Percentiles rank a stretch among this genome's conserved stretches.
phyloP scores from a whole-genome alignment of 2,797 vertebrate species.

The Cryptoprocta ferox region DNA sequence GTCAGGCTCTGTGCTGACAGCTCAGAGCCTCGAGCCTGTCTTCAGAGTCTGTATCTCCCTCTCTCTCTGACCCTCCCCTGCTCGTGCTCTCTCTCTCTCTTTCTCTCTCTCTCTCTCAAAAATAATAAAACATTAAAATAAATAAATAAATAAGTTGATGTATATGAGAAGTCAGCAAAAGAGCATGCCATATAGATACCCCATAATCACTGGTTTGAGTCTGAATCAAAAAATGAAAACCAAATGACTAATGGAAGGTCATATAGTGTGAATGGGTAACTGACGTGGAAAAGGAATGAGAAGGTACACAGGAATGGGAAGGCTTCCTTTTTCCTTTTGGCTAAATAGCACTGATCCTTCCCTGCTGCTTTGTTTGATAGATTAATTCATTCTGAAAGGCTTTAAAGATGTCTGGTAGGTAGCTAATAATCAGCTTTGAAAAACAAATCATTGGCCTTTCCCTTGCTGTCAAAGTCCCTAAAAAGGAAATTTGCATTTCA shows the following conservation, averaged over 20 bases:
- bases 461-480: not conserved
- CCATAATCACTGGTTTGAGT: not conserved
- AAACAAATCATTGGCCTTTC: conserved; percentile 32
- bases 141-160: not conserved
- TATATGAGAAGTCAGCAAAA: not conserved
- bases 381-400: conserved; percentile 58
- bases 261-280: not conserved
- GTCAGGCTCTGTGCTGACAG: no score
- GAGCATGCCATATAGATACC: not conserved
- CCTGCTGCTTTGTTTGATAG: conserved; percentile 25
- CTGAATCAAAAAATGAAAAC: not conserved
- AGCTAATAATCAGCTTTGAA: conserved; percentile 45
- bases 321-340: not conserved
- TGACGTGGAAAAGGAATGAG: not conserved
- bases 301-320: not conserved
- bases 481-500: conserved; percentile 58
- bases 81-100: no score
- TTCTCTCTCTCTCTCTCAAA: no score
- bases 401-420: conserved; percentile 37
- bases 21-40: no score
- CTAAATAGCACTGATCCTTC: not conserved
- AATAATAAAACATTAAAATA: no score
- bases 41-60: no score
- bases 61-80: no score
- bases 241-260: not conserved